These are phyloP conservation scores for Channa striata DNA, from an alignment of 2,797 vertebrate genomes.

Conservation along the genomic window DNA sequence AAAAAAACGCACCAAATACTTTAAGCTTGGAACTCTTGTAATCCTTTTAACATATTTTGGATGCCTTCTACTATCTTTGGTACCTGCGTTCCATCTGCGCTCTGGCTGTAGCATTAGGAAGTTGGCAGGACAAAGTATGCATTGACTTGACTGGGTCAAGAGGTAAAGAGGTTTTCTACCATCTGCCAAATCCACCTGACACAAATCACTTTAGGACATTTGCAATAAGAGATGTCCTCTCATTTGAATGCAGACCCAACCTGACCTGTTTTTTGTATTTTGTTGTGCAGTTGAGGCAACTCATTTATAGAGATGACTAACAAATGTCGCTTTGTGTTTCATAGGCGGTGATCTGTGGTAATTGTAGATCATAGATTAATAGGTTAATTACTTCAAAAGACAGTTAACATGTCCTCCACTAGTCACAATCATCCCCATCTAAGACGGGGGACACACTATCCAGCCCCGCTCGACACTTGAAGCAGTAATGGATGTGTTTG, in stretches of 20 bases:
- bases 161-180: slow-evolving; percentile 32
- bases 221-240: background rate
- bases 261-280: background rate
- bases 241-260: background rate
- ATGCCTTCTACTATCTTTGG: background rate
- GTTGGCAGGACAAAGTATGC: slow-evolving; percentile 21
- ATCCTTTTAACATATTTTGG: background rate
- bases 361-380: slow-evolving; percentile 1
- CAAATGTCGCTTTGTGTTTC: background rate
- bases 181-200: slow-evolving; percentile 7
- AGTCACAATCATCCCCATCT: slow-evolving; percentile 18
- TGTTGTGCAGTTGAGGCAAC: background rate
- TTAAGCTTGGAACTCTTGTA: background rate
- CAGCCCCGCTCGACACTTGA: slow-evolving; percentile 25
- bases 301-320: background rate
- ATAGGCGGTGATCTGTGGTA: background rate
- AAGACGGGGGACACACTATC: slow-evolving; percentile 18
- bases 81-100: slow-evolving; percentile 18
- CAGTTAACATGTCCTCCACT: slow-evolving; percentile 10
- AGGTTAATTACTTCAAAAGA: slow-evolving; percentile 13
- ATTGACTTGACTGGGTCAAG: slow-evolving; percentile 35
- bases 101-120: slow-evolving; percentile 28
- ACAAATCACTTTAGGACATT: background rate
- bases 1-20: background rate
- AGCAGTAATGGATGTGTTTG: slow-evolving; percentile 38